Evolutionary conservation across 2,113 vertebrate genomes (phyloP), one percentile per base, ranked within the genome.

Genomic region (Candoia aspera): DNA sequence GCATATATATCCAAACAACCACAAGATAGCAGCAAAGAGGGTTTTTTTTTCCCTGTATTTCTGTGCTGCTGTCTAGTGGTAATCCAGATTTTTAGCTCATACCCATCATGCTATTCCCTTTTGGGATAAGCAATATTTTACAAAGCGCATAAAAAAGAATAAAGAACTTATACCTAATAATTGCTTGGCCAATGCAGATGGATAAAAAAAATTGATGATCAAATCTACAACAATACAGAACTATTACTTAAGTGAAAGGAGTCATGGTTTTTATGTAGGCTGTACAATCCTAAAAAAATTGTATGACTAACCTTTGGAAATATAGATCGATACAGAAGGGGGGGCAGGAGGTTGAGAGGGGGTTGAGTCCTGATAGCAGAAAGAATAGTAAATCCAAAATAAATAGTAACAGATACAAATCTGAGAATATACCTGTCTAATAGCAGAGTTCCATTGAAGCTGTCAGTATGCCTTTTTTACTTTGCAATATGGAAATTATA

Each of bases 401-500:
- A 91, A 91, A 90, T 1, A 94, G 37, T 1, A 89, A 19, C 5
- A 89, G n/a, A 79, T 58, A 85, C 1, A 54, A 58, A 87, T 73
- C 15, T 10, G 59, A 55, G 57, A 92, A 93, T 91, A 90, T 79
- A 57, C 6, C 10, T 84, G 4, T 83, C 1, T 64, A 88, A 94
- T 46, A 15, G 54, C 93, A 90, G 15, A 92, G 0, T 24, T 37
- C 2, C 59, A 6, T 64, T 17, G 15, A n/a, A 87, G 1, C 2
- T 92, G 4, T 21, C 5, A n/a, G 11, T 84, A 83, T 21, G 2
- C 9, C 12, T 93, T 92, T 55, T 84, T 57, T 2, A 11, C 0
- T 9, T 79, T 92, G 53, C 15, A 87, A 10, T 90, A 89, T 60
- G 11, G 58, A 11, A 93, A 46, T 24, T 89, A n/a, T 23, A 92